Evolutionary conservation across 2,888 invertebrate species (phyloP).

Genomic region (Ophion ventricosus): DNA sequence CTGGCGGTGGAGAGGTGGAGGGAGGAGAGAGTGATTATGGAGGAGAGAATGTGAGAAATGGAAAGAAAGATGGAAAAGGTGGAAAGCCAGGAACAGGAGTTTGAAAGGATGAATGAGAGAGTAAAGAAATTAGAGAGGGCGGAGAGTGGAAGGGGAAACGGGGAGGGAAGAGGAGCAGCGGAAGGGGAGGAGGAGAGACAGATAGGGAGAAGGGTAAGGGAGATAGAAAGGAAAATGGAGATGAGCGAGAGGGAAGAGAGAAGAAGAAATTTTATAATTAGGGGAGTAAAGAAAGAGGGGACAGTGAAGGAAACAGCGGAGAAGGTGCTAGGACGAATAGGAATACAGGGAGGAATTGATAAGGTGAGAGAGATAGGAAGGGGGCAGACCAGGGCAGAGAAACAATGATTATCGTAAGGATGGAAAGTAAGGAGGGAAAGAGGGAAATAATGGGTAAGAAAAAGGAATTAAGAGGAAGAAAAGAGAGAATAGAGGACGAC

Average conservation of each 20-base stretch:
- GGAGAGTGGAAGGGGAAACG: not conserved
- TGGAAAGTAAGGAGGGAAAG: no score
- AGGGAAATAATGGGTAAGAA: no score
- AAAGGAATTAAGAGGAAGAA: no score
- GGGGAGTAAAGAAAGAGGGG: not conserved
- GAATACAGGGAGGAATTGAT: not conserved
- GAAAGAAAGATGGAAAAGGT: no score
- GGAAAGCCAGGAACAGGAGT: no score
- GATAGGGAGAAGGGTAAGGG: not conserved
- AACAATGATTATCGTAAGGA: not conserved
- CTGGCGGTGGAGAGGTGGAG: not conserved
- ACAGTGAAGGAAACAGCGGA: not conserved
- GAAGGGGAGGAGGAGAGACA: not conserved
- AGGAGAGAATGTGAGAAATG: not conserved
- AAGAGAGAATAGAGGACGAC: no score
- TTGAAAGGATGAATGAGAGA: no score
- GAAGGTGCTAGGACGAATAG: not conserved
- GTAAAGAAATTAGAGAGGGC: not conserved
- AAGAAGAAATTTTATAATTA: constrained; percentile 7
- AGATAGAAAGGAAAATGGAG: not conserved
- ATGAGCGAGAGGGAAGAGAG: not conserved
- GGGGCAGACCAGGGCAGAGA: not conserved
- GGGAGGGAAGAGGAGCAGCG: not conserved
- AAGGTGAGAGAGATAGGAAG: not conserved
- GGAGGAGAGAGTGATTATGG: not conserved